Evolutionary conservation across 2,888 invertebrate species (phyloP).

Genomic region (Cyclophora albipunctata): DNA sequence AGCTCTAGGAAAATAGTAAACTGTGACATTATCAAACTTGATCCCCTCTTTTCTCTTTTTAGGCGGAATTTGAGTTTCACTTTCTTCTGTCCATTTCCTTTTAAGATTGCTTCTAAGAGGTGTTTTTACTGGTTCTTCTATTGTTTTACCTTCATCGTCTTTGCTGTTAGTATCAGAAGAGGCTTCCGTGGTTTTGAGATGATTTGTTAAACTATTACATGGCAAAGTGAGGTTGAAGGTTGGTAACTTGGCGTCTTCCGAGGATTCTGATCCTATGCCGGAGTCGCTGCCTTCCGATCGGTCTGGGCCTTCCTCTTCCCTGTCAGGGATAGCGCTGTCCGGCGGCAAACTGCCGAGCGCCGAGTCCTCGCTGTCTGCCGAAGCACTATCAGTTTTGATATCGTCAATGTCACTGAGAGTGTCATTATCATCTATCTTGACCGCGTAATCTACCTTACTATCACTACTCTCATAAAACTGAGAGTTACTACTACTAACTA

Average conservation of each 20-base stretch:
- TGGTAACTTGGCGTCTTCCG: conserved; percentile 71
- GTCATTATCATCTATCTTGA: conserved; percentile 69
- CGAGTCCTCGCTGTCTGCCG: conserved; percentile 77
- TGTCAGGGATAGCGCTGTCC: conserved; percentile 54
- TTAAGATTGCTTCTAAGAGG: conserved; percentile 80
- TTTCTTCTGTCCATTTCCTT: conserved; percentile 67
- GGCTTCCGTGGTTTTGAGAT: conserved; percentile 20
- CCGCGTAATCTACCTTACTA: conserved; percentile 65
- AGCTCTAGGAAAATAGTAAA: conserved; percentile 94
- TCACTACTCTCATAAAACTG: conserved; percentile 72
- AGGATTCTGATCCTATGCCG: conserved; percentile 85
- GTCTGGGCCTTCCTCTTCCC: conserved; percentile 78
- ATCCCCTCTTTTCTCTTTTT: conserved; percentile 87
- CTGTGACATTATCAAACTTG: conserved; percentile 92
- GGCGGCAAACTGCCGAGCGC: conserved; percentile 77
- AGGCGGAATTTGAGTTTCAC: conserved; percentile 57
- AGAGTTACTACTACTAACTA: conserved; percentile 56
- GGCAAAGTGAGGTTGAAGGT: conserved; percentile 51
- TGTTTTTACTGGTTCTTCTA: conserved; percentile 27
- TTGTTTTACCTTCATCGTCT: conserved; percentile 23
- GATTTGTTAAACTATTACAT: conserved; percentile 31
- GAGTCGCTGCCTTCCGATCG: conserved; percentile 90
- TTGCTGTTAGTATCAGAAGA: conserved; percentile 10
- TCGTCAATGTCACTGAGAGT: conserved; percentile 71
- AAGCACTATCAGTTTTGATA: conserved; percentile 68